A percentile compares a stretch with the other conserved stretches of the same genome.
phyloP scores from a whole-genome alignment of 2,888 invertebrate species.

The Celastrina argiolus region DNA sequence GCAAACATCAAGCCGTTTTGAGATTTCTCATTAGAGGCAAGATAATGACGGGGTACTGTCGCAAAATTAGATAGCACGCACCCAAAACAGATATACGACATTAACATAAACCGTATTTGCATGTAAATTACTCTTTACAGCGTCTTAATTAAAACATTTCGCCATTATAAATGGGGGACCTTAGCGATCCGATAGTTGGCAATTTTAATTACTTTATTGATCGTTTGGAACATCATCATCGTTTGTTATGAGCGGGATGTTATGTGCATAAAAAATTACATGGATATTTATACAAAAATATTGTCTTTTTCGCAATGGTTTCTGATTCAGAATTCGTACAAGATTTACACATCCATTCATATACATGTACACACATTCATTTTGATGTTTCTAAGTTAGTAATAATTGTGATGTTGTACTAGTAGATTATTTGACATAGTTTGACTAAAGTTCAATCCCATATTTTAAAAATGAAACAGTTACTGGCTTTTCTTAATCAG shows the following conservation, averaged over 20 bases:
- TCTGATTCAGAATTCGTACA: too few relatives aligned
- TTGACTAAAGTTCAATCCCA: too few relatives aligned
- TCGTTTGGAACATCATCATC: neutral
- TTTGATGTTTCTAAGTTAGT: too few relatives aligned
- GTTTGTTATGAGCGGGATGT: neutral
- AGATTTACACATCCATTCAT: too few relatives aligned
- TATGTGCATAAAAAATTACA: neutral
- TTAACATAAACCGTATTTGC: slow-evolving; percentile 80
- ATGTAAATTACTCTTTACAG: slow-evolving; percentile 80
- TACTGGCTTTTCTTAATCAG: too few relatives aligned
- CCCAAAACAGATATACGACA: slow-evolving; percentile 79
- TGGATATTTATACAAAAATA: too few relatives aligned
- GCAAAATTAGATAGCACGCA: slow-evolving; percentile 78
- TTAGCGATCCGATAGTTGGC: slow-evolving; percentile 24
- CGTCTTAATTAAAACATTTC: slow-evolving; percentile 80
- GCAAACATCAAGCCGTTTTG: slow-evolving; percentile 77
- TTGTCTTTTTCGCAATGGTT: too few relatives aligned
- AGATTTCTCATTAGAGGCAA: slow-evolving; percentile 78
- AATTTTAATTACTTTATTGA: slow-evolving; percentile 20
- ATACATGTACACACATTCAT: too few relatives aligned
- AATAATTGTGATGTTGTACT: too few relatives aligned
- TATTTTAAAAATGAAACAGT: too few relatives aligned
- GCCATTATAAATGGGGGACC: slow-evolving; percentile 78
- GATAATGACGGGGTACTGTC: slow-evolving; percentile 78
- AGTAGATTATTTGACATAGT: too few relatives aligned